Conservation (phyloP, 2,113 vertebrate genomes). For the Cariama cristata region DNA sequence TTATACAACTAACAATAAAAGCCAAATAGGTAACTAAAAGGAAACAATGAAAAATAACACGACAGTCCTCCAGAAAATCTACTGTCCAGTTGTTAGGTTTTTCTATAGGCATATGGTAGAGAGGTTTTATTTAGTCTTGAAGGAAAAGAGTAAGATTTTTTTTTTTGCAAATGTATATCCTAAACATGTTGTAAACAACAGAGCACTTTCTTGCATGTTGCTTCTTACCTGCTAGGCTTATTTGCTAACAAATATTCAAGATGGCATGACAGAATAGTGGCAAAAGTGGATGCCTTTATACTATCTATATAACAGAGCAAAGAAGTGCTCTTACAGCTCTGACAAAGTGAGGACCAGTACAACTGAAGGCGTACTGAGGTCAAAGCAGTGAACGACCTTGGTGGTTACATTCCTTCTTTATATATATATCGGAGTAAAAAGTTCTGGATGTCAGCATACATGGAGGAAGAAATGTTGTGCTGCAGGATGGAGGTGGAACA, state of each 20-base stretch:
- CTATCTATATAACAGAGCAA: not conserved
- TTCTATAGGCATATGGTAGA: not conserved
- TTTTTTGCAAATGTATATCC: not conserved
- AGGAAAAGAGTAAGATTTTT: not conserved
- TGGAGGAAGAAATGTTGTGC: not conserved
- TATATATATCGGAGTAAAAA: not conserved
- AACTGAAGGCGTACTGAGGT: not conserved
- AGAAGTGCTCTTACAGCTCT: not conserved
- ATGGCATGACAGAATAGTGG: not conserved
- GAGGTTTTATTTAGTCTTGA: not conserved
- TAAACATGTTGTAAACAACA: not conserved
- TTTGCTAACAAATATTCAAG: not conserved
- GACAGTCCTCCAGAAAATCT: not conserved
- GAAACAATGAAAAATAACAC: not conserved
- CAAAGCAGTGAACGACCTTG: not conserved
- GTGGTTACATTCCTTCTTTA: not conserved
- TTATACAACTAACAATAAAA: not conserved
- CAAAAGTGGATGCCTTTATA: not conserved
- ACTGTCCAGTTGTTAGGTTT: not conserved
- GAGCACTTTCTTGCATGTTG: not conserved
- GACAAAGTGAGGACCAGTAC: not conserved
- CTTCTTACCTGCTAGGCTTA: not conserved
- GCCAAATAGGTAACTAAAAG: not conserved
- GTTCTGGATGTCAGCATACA: not conserved
- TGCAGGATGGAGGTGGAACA: not conserved